A percentile compares a stretch with the other conserved stretches of the same genome.
Evolutionary conservation across 2,113 vertebrate genomes (phyloP).

Genomic region (Pao palembangensis): DNA sequence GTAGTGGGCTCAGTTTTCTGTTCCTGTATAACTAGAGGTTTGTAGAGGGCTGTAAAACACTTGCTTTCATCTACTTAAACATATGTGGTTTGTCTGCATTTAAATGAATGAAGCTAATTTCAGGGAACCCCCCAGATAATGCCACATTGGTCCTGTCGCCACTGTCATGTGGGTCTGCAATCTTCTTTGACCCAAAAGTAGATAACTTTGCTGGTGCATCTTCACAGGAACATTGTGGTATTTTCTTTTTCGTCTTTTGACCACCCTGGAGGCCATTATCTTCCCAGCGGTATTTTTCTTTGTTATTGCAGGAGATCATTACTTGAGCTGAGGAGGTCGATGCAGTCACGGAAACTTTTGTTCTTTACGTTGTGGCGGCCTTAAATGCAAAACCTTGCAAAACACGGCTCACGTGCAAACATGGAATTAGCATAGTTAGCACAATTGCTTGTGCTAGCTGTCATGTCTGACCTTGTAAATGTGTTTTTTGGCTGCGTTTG

Average conservation of each 20-base stretch:
- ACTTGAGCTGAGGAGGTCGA: slow-evolving; percentile 6
- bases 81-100: slow-evolving; percentile 26
- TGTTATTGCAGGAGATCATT: slow-evolving; percentile 11
- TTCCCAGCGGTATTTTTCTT: slow-evolving; percentile 22
- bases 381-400: slow-evolving; percentile 1
- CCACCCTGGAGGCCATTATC: neutral
- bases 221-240: slow-evolving; percentile 19
- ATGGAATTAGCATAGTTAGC: slow-evolving; percentile 25
- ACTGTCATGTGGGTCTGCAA: slow-evolving; percentile 30
- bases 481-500: slow-evolving; percentile 45
- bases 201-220: slow-evolving; percentile 1
- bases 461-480: slow-evolving; percentile 24
- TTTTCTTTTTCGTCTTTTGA: slow-evolving; percentile 11
- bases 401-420: slow-evolving; percentile 18
- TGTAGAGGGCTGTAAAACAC: neutral
- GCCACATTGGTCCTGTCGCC: slow-evolving; percentile 6
- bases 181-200: slow-evolving; percentile 25
- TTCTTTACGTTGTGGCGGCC: slow-evolving; percentile 12
- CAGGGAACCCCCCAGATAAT: slow-evolving; percentile 21
- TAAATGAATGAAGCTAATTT: slow-evolving; percentile 24
- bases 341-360: neutral
- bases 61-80: slow-evolving; percentile 24
- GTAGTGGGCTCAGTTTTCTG: slow-evolving; percentile 5
- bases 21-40: neutral
- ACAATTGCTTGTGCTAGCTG: slow-evolving; percentile 2